These are phyloP conservation scores for Menidia menidia DNA, from an alignment of 2,797 vertebrate species.

Conservation along the genomic window DNA sequence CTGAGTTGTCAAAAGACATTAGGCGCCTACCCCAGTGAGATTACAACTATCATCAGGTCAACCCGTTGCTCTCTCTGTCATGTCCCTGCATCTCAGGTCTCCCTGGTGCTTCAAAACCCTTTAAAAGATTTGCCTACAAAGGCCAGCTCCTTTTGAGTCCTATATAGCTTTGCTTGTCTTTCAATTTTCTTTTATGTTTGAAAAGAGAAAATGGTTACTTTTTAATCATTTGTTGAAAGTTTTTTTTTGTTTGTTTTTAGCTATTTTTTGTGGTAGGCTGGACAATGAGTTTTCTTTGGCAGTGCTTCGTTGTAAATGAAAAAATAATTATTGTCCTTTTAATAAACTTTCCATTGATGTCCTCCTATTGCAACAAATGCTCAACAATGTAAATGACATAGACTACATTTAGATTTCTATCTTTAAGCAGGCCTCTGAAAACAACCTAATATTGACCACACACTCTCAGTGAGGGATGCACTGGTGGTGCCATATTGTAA, in stretches of 20 bases:
- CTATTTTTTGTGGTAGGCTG: not conserved
- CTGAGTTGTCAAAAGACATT: constrained; percentile 14
- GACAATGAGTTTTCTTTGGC: not conserved
- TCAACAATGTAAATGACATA: not conserved
- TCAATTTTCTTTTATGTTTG: not conserved
- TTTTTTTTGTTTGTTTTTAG: not conserved
- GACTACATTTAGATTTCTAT: constrained; percentile 6
- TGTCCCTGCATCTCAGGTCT: not conserved
- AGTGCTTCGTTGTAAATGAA: not conserved
- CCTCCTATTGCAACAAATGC: not conserved
- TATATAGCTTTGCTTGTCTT: constrained; percentile 1
- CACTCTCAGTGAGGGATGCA: not conserved
- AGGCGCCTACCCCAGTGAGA: not conserved
- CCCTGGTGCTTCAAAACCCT: not conserved
- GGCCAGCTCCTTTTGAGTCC: not conserved
- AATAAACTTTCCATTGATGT: not conserved
- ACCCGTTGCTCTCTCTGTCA: not conserved
- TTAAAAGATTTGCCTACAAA: constrained; percentile 3
- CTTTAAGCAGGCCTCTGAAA: not conserved
- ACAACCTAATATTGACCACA: not conserved
- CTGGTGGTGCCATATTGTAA: constrained; percentile 9
- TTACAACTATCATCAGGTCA: not conserved
- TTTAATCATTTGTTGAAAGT: not conserved
- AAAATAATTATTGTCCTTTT: not conserved
- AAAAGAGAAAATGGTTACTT: not conserved